These are phyloP conservation scores for Pseudomyrmex pallidus DNA, from an alignment of 1,140 invertebrate species.

Conservation along the genomic window DNA sequence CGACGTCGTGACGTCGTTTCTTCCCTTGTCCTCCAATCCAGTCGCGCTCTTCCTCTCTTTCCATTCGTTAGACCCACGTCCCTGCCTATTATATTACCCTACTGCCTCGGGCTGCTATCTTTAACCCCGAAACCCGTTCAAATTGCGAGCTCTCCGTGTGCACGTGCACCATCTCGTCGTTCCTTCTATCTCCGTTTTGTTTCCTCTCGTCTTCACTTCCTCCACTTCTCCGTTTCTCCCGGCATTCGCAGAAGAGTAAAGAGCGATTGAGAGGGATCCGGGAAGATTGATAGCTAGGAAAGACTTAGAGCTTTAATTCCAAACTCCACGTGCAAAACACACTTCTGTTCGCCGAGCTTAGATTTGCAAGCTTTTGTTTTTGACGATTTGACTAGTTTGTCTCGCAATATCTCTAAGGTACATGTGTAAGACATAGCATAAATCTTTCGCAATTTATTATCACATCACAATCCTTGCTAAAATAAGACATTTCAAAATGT, in stretches of 20 bases:
- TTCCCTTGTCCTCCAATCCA: slow-evolving; percentile 17
- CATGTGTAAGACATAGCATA: too few relatives aligned
- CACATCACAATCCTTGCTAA: not conserved
- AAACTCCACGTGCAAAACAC: slow-evolving; percentile 8
- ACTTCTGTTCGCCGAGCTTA: slow-evolving; percentile 7
- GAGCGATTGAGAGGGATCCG: slow-evolving; percentile 13
- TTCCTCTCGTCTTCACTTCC: not conserved
- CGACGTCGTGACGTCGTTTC: slow-evolving; percentile 55
- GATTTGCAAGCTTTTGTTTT: slow-evolving; percentile 8
- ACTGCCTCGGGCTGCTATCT: slow-evolving; percentile 77
- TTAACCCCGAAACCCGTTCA: slow-evolving; percentile 78
- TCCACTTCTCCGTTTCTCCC: not conserved
- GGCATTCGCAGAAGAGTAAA: slow-evolving; percentile 64
- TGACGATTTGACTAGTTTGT: not conserved
- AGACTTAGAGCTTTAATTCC: slow-evolving; percentile 23
- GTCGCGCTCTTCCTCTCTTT: slow-evolving; percentile 62
- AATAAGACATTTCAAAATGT: not conserved
- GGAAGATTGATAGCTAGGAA: slow-evolving; percentile 47
- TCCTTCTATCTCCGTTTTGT: slow-evolving; percentile 31
- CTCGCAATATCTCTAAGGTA: not conserved
- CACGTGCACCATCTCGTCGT: slow-evolving; percentile 30
- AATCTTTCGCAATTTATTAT: not conserved
- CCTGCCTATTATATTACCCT: slow-evolving; percentile 78
- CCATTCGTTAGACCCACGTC: slow-evolving; percentile 72
- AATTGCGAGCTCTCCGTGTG: slow-evolving; percentile 68